These are phyloP conservation scores for Leptinotarsa texana DNA, from an alignment of 1,140 invertebrate species.

Conservation along the genomic window DNA sequence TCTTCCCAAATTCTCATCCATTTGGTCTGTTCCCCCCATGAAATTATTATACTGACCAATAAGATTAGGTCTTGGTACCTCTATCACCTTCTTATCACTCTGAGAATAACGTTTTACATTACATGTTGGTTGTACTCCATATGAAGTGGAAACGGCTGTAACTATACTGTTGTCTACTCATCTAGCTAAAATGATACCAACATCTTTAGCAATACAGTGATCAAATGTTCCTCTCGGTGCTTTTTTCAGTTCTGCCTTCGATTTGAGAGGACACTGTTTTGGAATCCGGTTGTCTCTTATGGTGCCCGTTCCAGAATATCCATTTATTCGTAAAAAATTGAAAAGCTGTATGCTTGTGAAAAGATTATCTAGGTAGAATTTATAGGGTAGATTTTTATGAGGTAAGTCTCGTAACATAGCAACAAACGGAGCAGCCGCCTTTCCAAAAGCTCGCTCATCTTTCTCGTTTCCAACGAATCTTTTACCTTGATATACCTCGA, in stretches of 20 bases:
- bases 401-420: constrained; percentile 36
- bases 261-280: constrained; percentile 22
- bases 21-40: constrained; percentile 49
- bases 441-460: constrained; percentile 1
- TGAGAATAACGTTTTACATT: constrained; percentile 51
- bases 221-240: constrained; percentile 6
- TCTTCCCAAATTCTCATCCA: constrained; percentile 38
- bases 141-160: constrained; percentile 39
- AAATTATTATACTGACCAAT: constrained; percentile 51
- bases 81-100: constrained; percentile 47
- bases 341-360: constrained; percentile 16
- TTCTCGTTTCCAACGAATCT: constrained; percentile 16
- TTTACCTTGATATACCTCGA: constrained; percentile 45
- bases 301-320: constrained; percentile 30
- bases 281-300: constrained; percentile 36
- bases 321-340: neutral
- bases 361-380: constrained; percentile 24
- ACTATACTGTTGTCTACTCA: constrained; percentile 47
- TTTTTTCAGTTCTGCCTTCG: neutral
- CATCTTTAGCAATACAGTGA: constrained; percentile 6
- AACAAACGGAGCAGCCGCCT: constrained; percentile 31
- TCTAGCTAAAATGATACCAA: constrained; percentile 33
- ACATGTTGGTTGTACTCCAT: constrained; percentile 35
- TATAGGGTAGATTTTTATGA: constrained; percentile 18
- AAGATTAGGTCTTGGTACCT: constrained; percentile 49